Evolutionary conservation across 2,113 vertebrate genomes (phyloP).

Genomic region (Papio anubis): DNA sequence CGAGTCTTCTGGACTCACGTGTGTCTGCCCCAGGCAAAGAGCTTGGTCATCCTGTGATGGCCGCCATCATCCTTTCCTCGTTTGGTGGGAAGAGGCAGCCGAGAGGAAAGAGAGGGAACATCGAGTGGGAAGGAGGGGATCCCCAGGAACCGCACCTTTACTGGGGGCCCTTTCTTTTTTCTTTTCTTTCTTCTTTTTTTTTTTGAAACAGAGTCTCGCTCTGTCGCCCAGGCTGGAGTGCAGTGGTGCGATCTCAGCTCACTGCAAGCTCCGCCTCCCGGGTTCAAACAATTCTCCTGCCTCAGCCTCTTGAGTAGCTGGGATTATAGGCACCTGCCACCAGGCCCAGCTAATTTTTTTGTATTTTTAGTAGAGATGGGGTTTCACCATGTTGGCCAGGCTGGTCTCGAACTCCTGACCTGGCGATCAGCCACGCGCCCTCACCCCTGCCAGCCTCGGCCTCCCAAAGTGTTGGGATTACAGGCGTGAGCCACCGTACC

Average conservation of each 20-base stretch:
- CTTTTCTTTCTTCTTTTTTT: not conserved
- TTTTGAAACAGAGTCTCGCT: not conserved
- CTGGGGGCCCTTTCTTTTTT: not conserved
- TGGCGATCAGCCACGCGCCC: too few species aligned
- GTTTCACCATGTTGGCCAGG: too few species aligned
- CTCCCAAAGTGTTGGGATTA: too few species aligned
- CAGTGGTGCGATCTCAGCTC: fast-evolving
- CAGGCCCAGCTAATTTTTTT: fast-evolving
- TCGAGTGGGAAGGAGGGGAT: fast-evolving
- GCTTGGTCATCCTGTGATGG: fast-evolving
- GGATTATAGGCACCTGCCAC: fast-evolving
- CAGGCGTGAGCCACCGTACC: too few species aligned
- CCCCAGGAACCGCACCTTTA: not conserved
- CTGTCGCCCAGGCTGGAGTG: too few species aligned
- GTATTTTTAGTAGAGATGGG: too few species aligned
- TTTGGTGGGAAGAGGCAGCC: too few species aligned
- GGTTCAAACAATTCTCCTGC: fast-evolving
- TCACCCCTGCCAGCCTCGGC: fast-evolving
- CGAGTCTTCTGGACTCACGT: not conserved
- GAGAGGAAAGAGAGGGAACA: not conserved
- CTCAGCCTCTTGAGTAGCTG: too few species aligned
- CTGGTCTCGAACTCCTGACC: too few species aligned
- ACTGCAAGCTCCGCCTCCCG: fast-evolving
- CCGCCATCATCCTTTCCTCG: fast-evolving
- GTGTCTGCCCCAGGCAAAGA: not conserved